Evolutionary conservation across 1,140 invertebrate species (phyloP).

Genomic region (Drosophila subpulchrella): DNA sequence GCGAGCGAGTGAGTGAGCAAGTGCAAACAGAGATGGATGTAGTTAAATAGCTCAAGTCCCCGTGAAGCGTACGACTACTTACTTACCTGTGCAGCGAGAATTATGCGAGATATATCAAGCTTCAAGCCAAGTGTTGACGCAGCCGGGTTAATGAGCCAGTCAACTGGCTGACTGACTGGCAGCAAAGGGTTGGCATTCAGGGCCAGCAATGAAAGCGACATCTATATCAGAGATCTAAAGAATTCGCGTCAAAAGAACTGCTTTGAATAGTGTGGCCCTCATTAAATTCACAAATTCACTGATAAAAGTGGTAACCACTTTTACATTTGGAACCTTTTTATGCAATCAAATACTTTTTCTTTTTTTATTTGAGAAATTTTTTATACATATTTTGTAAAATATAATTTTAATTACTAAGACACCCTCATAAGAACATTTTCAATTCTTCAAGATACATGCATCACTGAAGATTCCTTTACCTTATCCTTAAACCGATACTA

Average conservation of each 20-base stretch:
- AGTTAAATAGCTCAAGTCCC: constrained; percentile 75
- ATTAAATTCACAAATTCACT: neutral
- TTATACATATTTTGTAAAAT: neutral
- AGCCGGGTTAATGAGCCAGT: constrained; percentile 68
- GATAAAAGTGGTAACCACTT: neutral
- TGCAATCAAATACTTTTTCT: neutral
- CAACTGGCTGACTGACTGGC: constrained; percentile 15
- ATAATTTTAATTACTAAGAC: no score
- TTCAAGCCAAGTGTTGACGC: constrained; percentile 57
- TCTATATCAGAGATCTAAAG: neutral
- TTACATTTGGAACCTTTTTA: neutral
- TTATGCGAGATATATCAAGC: constrained; percentile 37
- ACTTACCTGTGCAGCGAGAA: constrained; percentile 34
- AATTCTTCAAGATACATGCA: no score
- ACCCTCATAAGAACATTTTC: no score
- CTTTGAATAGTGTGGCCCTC: neutral
- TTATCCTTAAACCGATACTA: neutral
- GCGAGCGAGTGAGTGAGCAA: constrained; percentile 22
- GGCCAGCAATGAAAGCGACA: constrained; percentile 4
- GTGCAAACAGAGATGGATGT: constrained; percentile 55
- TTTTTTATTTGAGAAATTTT: neutral
- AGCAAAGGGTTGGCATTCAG: constrained; percentile 7
- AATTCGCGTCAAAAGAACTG: neutral
- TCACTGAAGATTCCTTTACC: no score
- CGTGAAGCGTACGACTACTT: constrained; percentile 52